Percentiles rank a stretch among this genome's conserved stretches.
phyloP scores from a whole-genome alignment of 53 echinoderm and acorn worm genomes.

The Mesocentrotus franciscanus region DNA sequence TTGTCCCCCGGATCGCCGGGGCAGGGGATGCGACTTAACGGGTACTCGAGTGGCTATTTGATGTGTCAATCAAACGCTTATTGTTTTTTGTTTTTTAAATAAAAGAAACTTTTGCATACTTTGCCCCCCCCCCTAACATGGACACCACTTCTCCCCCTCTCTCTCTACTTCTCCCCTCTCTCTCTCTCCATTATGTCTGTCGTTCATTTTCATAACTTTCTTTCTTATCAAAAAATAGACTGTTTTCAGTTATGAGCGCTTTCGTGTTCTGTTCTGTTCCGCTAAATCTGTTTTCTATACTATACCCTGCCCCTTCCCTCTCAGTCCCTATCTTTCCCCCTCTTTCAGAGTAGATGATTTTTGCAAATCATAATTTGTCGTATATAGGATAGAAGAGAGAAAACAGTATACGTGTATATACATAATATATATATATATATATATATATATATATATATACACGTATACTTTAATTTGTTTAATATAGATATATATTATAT shows the following conservation, averaged over 20 bases:
- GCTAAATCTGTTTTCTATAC: background rate
- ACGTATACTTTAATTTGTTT: no score
- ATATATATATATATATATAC: no score
- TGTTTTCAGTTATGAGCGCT: no score
- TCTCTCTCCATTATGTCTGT: background rate
- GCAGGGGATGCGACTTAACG: slow-evolving; percentile 53
- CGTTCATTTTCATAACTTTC: no score
- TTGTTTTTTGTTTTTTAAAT: background rate
- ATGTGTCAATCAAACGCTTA: slow-evolving; percentile 51
- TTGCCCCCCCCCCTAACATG: background rate
- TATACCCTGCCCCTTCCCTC: background rate
- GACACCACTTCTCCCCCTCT: background rate
- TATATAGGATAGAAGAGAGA: no score
- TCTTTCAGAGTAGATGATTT: background rate
- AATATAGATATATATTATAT: no score
- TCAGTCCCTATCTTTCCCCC: background rate
- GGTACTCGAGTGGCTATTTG: slow-evolving; percentile 29
- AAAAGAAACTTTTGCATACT: background rate
- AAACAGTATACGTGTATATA: no score
- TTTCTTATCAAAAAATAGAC: no score
- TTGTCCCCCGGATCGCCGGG: slow-evolving; percentile 54
- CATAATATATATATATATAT: no score
- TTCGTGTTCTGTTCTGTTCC: background rate
- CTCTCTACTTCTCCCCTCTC: background rate
- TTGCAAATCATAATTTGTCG: no score